phyloP scores from a whole-genome alignment of 2,113 vertebrate species.

The human (Homo sapiens) region GRCh38 chr9:33988501-33989000 shows the following conservation, averaged over 20 bases:
- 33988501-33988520: neutral
- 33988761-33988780: neutral
- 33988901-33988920: too few relatives aligned
- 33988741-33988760: neutral
- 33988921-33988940: too few relatives aligned
- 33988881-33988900: too few relatives aligned
- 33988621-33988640: neutral
- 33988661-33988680: neutral
- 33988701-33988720: neutral
- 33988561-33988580: neutral
- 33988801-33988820: neutral
- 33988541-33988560: conserved; percentile 10
- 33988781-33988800: neutral
- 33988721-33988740: neutral
- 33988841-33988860: neutral
- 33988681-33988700: neutral
- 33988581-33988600: neutral
- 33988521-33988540: neutral
- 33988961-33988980: conserved; percentile 88
- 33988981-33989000: conserved; percentile 90
- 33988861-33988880: too few relatives aligned
- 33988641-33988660: neutral
- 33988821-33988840: neutral
- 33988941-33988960: neutral
- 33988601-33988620: neutral